Base-by-base conservation (phyloP, 2,888 invertebrate genomes). In the Drosophila lacicola region DNA sequence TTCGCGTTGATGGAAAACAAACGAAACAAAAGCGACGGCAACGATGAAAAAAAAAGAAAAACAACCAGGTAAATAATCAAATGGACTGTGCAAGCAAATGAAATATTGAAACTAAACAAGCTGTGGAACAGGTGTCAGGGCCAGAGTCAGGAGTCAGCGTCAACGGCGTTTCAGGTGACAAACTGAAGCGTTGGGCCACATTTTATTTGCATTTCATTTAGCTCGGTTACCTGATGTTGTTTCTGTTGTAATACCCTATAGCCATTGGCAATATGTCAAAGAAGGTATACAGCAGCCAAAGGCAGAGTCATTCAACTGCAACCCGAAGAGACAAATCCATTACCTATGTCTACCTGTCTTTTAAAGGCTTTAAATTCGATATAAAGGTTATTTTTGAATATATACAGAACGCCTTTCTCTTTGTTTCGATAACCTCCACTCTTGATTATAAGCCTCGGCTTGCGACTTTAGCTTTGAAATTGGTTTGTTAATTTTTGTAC, bases 21-120 rank as follows among this genome's bases (percentile, higher is more conserved):
- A 67, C 21, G 51, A 50, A 57, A 37, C 37, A 60, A 74, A 55
- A 62, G 39, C 49, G 49, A 42, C 37, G 42, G 47, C 54, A 62
- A 54, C 50, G 54, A 39, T 36, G 19, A 41, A 11, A 49, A 41
- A 29, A 60, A 21, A 33, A 36, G 0, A 8, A 29, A 29, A 29
- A 29, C 29, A 47, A 61, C 41, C 39, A 67, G 46, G 69, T 66
- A 82, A 74, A 85, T 61, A 88, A 77, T 71, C 72, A 85, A 84
- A 89, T 88, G 80, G 89, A 68, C 82, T 87, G 82, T 81, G 85
- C 70, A 82, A 89, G 74, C 77, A 79, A 77, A 82, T 88, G 83
- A 89, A 88, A 88, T 85, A 85, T 89, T 85, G 86, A 85, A 85
- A 80, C 86, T 74, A 89, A 89, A 79, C 89, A 89, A 85, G 60